Evolutionary conservation across 2,888 invertebrate species (phyloP), one percentile per base, ranked within the genome.

Genomic region (Athalia cordata): DNA sequence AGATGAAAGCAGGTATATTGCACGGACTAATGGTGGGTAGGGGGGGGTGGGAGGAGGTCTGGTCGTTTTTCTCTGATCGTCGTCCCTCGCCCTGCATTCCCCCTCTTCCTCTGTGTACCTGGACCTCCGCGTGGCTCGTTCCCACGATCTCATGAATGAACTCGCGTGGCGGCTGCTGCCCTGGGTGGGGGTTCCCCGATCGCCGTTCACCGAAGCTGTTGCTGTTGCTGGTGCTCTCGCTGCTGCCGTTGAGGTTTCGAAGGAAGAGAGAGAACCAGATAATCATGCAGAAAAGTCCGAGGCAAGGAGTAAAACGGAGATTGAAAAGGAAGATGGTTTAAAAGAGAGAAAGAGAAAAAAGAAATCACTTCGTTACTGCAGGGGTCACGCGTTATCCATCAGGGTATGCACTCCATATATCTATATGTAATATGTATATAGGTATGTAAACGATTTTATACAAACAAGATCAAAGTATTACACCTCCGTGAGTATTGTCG

Each of bases 71-170:
- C 75, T 64, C 45, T 11, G 49, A n/a, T 49, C 64, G 15, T 15
- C 47, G 45, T 13, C 72, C 45, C 43, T 59, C 59, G 29, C 29
- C 52, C 9, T 11, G 9, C 8, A 13, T 47, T 45, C 15, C n/a
- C 45, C 6, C 47, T 59, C 75, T 64, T 29, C 50, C 75, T 75
- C 50, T 50, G 11, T 65, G 8, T 9, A 72, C 72, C 72, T 72
- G 83, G 83, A 84, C 83, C 84, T 83, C 83, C 85, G 84, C 84
- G 83, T 86, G 85, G 84, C 86, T 85, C 87, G 88, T 89, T 89
- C 90, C 89, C 89, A 90, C 89, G 90, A 90, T 89, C 89, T 89
- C 88, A 89, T 89, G 90, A 90, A 90, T 89, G 90, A 89, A 89
- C 89, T 89, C 89, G 90, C 89, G 90, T 89, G 89, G 89, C 88